A percentile compares a stretch with the other conserved stretches of the same genome.
These are phyloP conservation scores for Trachythela sp. DNA, from an alignment of 64 coral and sea anemone genomes.

Conservation along the genomic window DNA sequence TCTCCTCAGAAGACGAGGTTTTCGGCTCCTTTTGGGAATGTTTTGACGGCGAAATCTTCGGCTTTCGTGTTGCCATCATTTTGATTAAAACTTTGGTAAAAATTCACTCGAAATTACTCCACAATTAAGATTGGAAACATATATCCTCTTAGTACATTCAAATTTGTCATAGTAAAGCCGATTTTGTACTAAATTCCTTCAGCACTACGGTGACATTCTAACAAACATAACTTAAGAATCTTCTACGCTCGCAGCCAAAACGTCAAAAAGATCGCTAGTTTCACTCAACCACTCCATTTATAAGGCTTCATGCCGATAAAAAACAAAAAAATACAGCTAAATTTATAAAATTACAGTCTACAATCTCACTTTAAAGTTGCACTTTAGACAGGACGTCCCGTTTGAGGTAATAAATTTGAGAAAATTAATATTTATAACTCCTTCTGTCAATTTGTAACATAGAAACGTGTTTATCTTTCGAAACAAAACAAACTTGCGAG, in stretches of 20 bases:
- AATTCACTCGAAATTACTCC: not conserved
- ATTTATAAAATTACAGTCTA: not conserved
- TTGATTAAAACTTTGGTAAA: conserved; percentile 4
- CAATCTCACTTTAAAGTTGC: not conserved
- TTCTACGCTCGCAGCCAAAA: too few relatives aligned
- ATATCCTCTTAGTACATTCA: not conserved
- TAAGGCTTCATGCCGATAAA: not conserved
- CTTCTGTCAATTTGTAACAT: too few relatives aligned
- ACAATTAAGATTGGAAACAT: not conserved
- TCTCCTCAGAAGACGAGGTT: conserved; percentile 1
- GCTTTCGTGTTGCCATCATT: conserved; percentile 74
- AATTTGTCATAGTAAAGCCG: not conserved
- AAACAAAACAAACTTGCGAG: not conserved
- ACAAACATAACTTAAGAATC: not conserved
- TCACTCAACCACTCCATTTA: not conserved
- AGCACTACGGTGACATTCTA: not conserved
- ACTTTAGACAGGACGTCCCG: not conserved
- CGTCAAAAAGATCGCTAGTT: too few relatives aligned
- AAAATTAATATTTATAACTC: not conserved
- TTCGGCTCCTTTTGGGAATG: conserved; percentile 34
- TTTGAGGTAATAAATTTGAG: not conserved
- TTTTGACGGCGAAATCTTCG: conserved; percentile 57
- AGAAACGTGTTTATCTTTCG: not conserved
- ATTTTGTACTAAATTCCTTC: not conserved
- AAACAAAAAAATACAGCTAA: not conserved